A percentile compares a stretch with the other conserved stretches of the same genome.
Evolutionary conservation across 2,888 invertebrate species (phyloP).

Genomic region (Campoplex nolae): DNA sequence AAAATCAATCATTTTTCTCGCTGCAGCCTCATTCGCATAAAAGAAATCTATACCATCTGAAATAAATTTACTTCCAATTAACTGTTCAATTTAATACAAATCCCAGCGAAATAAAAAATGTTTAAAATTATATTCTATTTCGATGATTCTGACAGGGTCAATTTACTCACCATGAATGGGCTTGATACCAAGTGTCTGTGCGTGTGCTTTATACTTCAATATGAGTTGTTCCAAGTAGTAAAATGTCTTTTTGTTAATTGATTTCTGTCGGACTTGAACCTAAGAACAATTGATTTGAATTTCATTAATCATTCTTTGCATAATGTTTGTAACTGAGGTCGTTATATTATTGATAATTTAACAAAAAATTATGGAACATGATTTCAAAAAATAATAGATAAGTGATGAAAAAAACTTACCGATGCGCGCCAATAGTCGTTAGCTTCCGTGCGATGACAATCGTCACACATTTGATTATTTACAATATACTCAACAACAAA

Average conservation of each 20-base stretch:
- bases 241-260: constrained; percentile 98
- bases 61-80: constrained; percentile 15
- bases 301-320: background rate
- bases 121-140: background rate
- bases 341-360: background rate
- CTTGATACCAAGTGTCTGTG: constrained; percentile 95
- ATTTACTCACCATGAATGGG: constrained; percentile 89
- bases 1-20: constrained; percentile 98
- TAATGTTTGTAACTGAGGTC: no score
- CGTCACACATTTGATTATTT: constrained; percentile 98
- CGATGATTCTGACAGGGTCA: background rate
- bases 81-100: no score
- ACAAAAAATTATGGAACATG: background rate
- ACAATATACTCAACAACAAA: constrained; percentile 97
- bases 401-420: constrained; percentile 81
- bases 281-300: constrained; percentile 78
- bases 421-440: constrained; percentile 98
- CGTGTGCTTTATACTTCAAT: constrained; percentile 97
- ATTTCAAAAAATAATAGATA: constrained; percentile 7
- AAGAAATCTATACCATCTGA: constrained; percentile 98
- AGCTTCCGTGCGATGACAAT: constrained; percentile 98
- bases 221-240: constrained; percentile 99
- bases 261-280: constrained; percentile 94
- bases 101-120: background rate
- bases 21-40: constrained; percentile 94